phyloP scores from a whole-genome alignment of 1,140 invertebrate species.

The Drosophila serrata region DNA sequence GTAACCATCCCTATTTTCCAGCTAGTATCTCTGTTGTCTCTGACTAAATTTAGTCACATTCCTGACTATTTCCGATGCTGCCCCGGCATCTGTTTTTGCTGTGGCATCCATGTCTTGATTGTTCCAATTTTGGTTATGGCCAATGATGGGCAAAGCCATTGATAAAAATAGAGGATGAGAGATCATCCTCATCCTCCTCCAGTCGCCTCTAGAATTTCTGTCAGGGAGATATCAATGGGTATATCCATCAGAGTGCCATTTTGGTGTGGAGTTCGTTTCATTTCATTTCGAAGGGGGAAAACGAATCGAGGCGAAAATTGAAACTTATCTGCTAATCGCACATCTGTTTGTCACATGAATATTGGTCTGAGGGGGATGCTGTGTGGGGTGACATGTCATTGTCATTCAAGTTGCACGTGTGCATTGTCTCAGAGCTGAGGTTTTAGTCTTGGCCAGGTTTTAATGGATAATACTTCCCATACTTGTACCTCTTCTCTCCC shows the following conservation, averaged over 20 bases:
- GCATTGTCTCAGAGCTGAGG: conserved; percentile 32
- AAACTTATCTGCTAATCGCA: conserved; percentile 81
- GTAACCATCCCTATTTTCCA: conserved; percentile 25
- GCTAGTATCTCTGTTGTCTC: conserved; percentile 43
- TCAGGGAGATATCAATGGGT: conserved; percentile 63
- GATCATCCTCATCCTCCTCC: not conserved
- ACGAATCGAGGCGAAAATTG: conserved; percentile 45
- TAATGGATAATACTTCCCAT: conserved; percentile 50
- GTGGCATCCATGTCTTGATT: conserved; percentile 61
- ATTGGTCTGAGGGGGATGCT: not conserved
- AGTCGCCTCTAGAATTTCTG: conserved; percentile 1
- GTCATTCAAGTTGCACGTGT: conserved; percentile 59
- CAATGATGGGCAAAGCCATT: conserved; percentile 66
- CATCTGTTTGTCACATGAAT: conserved; percentile 80
- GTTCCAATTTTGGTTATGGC: conserved; percentile 77
- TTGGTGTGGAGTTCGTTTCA: not conserved
- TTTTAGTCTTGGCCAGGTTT: conserved; percentile 66
- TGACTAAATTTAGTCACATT: conserved; percentile 78
- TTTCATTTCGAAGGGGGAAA: not conserved
- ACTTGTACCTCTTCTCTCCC: not conserved
- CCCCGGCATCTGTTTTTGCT: conserved; percentile 55
- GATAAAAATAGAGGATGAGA: conserved; percentile 71
- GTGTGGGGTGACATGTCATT: conserved; percentile 8
- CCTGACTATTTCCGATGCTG: conserved; percentile 66
- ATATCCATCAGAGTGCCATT: conserved; percentile 37